Conservation (phyloP, 2,888 invertebrate genomes). For the Melinaea menophilus region DNA sequence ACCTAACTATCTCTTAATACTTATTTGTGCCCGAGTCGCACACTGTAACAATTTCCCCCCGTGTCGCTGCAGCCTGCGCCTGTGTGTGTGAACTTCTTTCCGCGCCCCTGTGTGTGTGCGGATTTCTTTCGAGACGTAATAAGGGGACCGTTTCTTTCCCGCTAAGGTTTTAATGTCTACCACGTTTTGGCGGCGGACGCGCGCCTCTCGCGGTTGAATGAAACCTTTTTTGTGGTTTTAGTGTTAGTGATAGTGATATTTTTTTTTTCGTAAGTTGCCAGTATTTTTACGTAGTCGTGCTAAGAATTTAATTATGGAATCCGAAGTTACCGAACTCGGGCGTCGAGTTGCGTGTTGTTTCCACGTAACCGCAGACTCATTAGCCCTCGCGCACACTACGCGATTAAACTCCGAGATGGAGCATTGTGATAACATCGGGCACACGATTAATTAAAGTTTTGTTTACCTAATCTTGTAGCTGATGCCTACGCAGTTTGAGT, state of each 20-base stretch:
- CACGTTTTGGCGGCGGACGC: conserved; percentile 76
- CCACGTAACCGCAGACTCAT: conserved; percentile 72
- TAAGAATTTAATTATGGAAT: conserved; percentile 56
- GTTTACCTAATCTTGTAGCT: conserved; percentile 37
- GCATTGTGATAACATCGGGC: conserved; percentile 58
- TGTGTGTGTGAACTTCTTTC: conserved; percentile 74
- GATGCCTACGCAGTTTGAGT: conserved; percentile 6
- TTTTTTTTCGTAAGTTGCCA: conserved; percentile 17
- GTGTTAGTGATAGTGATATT: conserved; percentile 48
- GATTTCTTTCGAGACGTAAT: conserved; percentile 78
- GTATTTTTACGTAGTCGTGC: conserved; percentile 17
- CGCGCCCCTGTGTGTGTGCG: conserved; percentile 68
- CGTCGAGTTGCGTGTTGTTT: conserved; percentile 62
- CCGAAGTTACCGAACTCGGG: conserved; percentile 57
- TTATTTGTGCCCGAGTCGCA: conserved; percentile 66
- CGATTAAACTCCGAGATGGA: conserved; percentile 66
- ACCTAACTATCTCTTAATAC: conserved; percentile 77
- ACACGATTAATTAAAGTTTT: conserved; percentile 55
- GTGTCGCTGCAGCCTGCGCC: conserved; percentile 45
- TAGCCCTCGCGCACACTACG: conserved; percentile 70
- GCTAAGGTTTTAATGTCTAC: conserved; percentile 78
- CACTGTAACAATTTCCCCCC: conserved; percentile 57
- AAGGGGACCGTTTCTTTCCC: conserved; percentile 78
- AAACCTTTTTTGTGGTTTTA: conserved; percentile 52
- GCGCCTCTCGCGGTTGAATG: conserved; percentile 70